Conservation (phyloP, 2,888 invertebrate genomes). For the Lobophora halterata region DNA sequence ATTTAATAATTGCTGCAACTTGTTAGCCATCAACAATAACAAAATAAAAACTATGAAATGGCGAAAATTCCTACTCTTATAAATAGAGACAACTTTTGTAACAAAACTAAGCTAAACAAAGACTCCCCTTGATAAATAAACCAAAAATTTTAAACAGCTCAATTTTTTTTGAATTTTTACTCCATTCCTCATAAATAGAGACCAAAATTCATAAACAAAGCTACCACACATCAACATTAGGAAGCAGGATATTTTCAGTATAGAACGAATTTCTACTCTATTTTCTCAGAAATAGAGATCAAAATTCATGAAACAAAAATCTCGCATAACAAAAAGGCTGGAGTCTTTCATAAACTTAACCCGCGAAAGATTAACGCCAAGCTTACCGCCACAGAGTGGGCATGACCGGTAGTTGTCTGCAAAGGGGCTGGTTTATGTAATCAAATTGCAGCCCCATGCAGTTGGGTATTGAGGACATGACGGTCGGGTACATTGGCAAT, state of each 20-base stretch:
- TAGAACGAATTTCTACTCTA: too few relatives aligned
- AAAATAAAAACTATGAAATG: conserved; percentile 10
- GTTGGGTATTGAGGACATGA: conserved; percentile 42
- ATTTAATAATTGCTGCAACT: conserved; percentile 31
- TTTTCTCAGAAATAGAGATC: conserved; percentile 29
- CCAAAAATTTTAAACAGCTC: too few relatives aligned
- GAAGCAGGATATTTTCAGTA: too few relatives aligned
- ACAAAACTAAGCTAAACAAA: too few relatives aligned
- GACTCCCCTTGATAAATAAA: too few relatives aligned
- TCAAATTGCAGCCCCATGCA: conserved; percentile 51
- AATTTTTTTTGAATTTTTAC: conserved; percentile 24
- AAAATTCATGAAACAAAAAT: conserved; percentile 27
- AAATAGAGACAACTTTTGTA: too few relatives aligned
- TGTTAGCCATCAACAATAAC: conserved; percentile 16
- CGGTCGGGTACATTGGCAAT: conserved; percentile 42
- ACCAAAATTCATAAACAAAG: conserved; percentile 26
- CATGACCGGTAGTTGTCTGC: conserved; percentile 45
- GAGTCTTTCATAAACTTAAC: conserved; percentile 14
- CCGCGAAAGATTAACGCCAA: background rate
- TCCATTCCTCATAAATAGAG: conserved; percentile 32
- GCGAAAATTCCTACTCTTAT: too few relatives aligned
- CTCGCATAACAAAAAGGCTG: conserved; percentile 1
- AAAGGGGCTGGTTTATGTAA: conserved; percentile 42
- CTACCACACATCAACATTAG: background rate
- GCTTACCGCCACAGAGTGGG: conserved; percentile 47